phyloP scores from a whole-genome alignment of 2,797 vertebrate species.

The Phrynocephalus guinanensis region DNA sequence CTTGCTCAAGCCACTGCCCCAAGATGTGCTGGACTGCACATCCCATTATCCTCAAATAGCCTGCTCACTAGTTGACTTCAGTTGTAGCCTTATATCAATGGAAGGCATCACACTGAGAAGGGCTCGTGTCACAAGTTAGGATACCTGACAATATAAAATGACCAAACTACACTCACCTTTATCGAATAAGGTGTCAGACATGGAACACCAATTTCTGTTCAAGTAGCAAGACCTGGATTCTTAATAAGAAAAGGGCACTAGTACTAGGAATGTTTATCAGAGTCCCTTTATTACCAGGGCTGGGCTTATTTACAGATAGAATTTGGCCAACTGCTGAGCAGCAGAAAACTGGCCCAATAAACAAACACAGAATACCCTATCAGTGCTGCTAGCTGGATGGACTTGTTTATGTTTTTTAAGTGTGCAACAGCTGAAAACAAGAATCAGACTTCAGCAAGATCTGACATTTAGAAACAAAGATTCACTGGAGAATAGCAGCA shows the following conservation, averaged over 20 bases:
- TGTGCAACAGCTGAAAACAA: conserved; percentile 71
- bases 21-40: not conserved
- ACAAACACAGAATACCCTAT: conserved; percentile 40
- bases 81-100: not conserved
- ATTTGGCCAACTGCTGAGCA: conserved; percentile 44
- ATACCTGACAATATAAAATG: conserved; percentile 66
- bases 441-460: conserved; percentile 69
- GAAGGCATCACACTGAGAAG: not conserved
- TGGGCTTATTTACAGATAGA: conserved; percentile 64
- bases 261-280: conserved; percentile 81
- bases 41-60: not conserved
- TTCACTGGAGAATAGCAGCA: conserved; percentile 61
- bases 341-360: conserved; percentile 52
- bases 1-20: not conserved
- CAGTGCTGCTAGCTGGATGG: conserved; percentile 51
- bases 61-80: not conserved
- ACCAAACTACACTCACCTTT: conserved; percentile 54
- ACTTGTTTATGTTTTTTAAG: conserved; percentile 59
- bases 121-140: conserved; percentile 69
- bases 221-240: conserved; percentile 64
- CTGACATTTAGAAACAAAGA: conserved; percentile 65
- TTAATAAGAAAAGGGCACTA: conserved; percentile 70
- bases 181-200: conserved; percentile 69
- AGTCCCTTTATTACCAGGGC: conserved; percentile 66
- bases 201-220: conserved; percentile 61